Evolutionary conservation across 2,888 invertebrate genomes (phyloP), one percentile per base, ranked within the genome.

Genomic region (Mythimna impura): DNA sequence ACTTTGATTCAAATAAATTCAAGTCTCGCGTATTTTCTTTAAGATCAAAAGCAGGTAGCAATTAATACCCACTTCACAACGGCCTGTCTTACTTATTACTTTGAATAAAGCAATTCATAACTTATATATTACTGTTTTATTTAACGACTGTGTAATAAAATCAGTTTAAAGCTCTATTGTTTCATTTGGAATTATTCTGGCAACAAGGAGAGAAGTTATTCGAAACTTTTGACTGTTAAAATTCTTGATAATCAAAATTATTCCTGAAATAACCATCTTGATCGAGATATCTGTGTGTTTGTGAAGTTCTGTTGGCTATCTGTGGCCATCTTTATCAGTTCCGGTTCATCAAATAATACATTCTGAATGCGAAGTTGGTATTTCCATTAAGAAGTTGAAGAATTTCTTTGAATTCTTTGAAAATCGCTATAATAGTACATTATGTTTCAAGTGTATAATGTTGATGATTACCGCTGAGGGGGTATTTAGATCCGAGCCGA

Each of bases 21-120:
- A 1, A 47, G n/a, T n/a, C n/a, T 17, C 9, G 30, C 30, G 58
- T 52, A 60, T 34, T 52, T 36, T 34, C 30, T 58, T 52, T 40
- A 10, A 20, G 2, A 36, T 66, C 52, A 66, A 74, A 36, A 60
- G 34, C 7, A 30, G 3, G 22, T 43, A 10, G 14, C n/a, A 34
- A 25, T 73, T 25, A 66, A 43, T 66, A 20, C 9, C 20, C 5
- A 17, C 12, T 54, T 66, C 34, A 74, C 14, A 43, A 43, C 54
- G 60, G 40, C 25, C 47, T 47, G 43, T n/a, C 34, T 7, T 17
- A 55, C 9, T 36, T 25, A 36, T 36, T 12, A 40, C 47, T 73
- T 64, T 73, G 36, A 50, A 40, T 64, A 57, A n/a, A 30, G 7
- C 17, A 22, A 22, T 14, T 9, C 50, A 6, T 52, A 30, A 30